A percentile compares a stretch with the other conserved stretches of the same genome.
These are phyloP conservation scores for Aleadryas rufinucha DNA, from an alignment of 2,113 vertebrate species.

Conservation along the genomic window DNA sequence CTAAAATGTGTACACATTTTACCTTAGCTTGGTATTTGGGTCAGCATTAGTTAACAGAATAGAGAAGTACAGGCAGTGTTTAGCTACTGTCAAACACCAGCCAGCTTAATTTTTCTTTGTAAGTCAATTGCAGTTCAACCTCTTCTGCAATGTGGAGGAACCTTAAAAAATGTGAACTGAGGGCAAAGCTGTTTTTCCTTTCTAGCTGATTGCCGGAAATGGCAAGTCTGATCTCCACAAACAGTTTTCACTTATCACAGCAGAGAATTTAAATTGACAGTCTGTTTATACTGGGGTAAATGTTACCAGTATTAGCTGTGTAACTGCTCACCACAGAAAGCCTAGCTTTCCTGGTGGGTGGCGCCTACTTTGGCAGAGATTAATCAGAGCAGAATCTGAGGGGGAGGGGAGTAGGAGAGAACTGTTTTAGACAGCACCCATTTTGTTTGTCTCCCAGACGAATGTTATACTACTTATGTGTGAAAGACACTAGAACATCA, in stretches of 20 bases:
- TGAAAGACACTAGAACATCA: neutral
- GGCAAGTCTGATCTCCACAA: neutral
- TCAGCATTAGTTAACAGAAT: neutral
- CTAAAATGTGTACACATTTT: neutral
- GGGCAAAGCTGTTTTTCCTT: neutral
- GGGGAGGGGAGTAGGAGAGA: neutral
- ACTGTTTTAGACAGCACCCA: neutral
- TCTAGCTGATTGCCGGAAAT: neutral
- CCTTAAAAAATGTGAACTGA: neutral
- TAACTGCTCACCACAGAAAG: neutral
- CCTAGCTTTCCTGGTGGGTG: neutral
- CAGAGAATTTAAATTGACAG: neutral
- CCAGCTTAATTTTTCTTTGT: neutral
- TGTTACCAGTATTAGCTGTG: neutral
- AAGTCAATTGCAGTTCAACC: neutral
- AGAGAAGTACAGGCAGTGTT: neutral
- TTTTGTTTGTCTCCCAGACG: neutral
- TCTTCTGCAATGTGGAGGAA: neutral
- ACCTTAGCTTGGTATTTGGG: neutral
- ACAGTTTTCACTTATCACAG: neutral
- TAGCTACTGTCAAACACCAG: neutral
- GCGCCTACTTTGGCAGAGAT: neutral
- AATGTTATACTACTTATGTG: neutral
- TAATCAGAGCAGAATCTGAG: neutral
- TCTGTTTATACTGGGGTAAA: neutral